Evolutionary conservation across 64 coral and sea anemone species (phyloP), one percentile per base, ranked within the genome.

Genomic region (Stylophora pistillata): DNA sequence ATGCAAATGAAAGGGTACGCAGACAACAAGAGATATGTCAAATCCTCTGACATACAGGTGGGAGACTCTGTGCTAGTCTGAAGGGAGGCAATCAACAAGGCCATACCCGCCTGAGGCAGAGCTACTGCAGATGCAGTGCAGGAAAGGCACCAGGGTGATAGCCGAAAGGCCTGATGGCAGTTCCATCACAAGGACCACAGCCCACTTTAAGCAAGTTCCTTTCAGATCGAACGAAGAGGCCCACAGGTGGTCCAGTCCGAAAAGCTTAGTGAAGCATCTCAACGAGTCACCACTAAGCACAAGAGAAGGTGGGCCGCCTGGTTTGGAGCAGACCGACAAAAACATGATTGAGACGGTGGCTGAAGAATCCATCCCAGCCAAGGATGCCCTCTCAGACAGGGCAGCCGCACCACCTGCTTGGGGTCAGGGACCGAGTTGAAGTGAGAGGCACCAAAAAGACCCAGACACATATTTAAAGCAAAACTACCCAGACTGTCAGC

Each of bases 61-160:
- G 88, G 77, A 81, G 88, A 89, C 77, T 76, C 73, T 3, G 72
- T 88, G 21, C 73, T 88, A 15, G 60, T 78, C 77, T 77, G 64
- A 55, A 65, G 59, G 73, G 17, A 89, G 53, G 88, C 15, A 33
- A 80, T 53, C 15, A 68, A 81, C 65, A 89, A 89, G 77, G 77
- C 58, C 59, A 68, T 60, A 12, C 88, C 53, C 4, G 58, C 61
- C 30, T 81, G 58, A 81, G 32, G 54, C 56, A 31, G 29, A 56
- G 37, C 37, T 56, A 31, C 71, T 87, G 26, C 85, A 25, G 13
- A 33, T 74, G 55, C 68, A 82, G 55, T 91, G 75, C 68, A 91
- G 89, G 23, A 91, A 85, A 79, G 89, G 71, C 30, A 73, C 79
- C 17, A 78, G 60, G 69, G 89, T 85, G 53, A 79, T 90, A 26